Percentiles rank a stretch among this genome's conserved stretches.
Conservation (phyloP, 2,113 vertebrate species). For the Rhea pennata region DNA sequence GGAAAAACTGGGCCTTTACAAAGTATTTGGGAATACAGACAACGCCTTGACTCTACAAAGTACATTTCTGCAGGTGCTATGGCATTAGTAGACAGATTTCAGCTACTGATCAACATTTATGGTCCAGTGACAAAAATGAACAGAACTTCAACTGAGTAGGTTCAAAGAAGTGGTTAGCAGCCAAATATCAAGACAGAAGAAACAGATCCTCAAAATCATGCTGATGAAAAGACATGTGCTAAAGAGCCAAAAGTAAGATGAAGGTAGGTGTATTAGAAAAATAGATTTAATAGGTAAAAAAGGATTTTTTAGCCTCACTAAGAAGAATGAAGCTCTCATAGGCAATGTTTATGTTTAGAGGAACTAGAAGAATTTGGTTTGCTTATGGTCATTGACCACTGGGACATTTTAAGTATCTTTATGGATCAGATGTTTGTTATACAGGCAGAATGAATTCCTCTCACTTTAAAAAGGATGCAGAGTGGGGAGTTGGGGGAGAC, state of each 20-base stretch:
- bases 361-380: neutral
- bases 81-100: neutral
- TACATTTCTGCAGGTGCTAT: neutral
- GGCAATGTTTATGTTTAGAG: neutral
- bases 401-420: neutral
- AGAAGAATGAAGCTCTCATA: neutral
- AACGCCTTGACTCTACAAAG: too few relatives aligned
- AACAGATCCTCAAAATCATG: neutral
- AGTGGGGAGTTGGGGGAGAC: neutral
- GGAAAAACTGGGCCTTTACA: neutral
- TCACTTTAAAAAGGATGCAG: neutral
- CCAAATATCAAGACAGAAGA: neutral
- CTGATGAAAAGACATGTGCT: neutral
- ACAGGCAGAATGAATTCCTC: neutral
- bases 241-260: neutral
- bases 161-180: neutral
- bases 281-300: neutral
- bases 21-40: neutral
- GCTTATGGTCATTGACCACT: neutral
- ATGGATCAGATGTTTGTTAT: neutral
- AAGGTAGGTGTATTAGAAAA: neutral
- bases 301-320: neutral
- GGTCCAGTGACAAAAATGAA: neutral
- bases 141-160: neutral
- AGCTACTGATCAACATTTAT: neutral